A percentile compares a stretch with the other conserved stretches of the same genome.
Evolutionary conservation across 2,888 invertebrate species (phyloP).

Genomic region (Chaetogeoica ovagalla): DNA sequence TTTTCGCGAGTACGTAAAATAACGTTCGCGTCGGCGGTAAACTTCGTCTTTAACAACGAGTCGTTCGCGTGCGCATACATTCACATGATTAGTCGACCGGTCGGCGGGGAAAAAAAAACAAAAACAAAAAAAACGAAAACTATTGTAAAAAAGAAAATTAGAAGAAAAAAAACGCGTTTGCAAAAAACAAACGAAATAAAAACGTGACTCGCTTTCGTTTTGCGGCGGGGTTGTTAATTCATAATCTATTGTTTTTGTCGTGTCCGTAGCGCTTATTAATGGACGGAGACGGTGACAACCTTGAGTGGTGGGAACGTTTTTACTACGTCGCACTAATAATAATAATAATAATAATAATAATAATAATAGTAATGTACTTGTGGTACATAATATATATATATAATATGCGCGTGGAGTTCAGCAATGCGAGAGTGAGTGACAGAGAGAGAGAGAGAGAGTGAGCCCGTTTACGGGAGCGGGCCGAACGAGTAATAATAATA

Average conservation of each 20-base stretch:
- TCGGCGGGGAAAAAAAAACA: neutral
- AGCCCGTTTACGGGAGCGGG: slow-evolving; percentile 18
- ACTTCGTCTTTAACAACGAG: too few relatives aligned
- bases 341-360: neutral
- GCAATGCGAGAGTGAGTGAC: neutral
- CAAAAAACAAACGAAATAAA: slow-evolving; percentile 42
- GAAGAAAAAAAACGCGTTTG: neutral
- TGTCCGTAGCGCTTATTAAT: slow-evolving; percentile 45
- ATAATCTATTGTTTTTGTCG: slow-evolving; percentile 42
- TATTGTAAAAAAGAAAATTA: slow-evolving; percentile 7
- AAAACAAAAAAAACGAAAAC: neutral
- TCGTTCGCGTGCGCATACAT: too few relatives aligned
- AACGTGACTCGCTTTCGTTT: slow-evolving; percentile 47
- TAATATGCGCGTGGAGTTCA: neutral
- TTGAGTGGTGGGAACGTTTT: slow-evolving; percentile 38
- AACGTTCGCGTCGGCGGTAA: too few relatives aligned
- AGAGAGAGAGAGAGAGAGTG: too few relatives aligned
- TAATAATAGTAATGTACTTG: neutral
- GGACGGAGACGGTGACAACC: neutral
- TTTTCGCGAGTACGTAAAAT: too few relatives aligned
- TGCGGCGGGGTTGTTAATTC: slow-evolving; percentile 43
- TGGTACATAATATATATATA: neutral
- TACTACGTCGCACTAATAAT: neutral
- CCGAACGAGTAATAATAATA: slow-evolving; percentile 30
- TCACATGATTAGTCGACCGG: too few relatives aligned